phyloP scores from a whole-genome alignment of 2,888 invertebrate species.

The Macrophya alboannulata region DNA sequence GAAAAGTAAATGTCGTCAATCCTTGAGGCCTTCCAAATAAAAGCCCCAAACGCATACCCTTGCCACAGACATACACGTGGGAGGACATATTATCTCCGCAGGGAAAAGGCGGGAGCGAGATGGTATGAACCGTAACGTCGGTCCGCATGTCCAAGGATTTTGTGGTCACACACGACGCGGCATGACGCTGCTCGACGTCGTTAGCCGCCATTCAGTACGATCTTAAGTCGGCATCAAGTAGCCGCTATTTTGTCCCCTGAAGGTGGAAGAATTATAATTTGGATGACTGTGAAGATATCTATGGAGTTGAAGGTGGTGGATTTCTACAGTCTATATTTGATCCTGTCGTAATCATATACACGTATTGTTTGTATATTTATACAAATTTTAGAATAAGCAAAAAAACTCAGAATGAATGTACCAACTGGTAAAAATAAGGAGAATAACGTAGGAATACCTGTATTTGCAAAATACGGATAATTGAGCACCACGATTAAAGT shows the following conservation, averaged over 20 bases:
- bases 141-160: constrained; percentile 8
- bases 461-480: constrained; percentile 23
- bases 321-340: background rate
- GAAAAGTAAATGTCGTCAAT: constrained; percentile 44
- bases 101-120: constrained; percentile 3
- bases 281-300: constrained; percentile 56
- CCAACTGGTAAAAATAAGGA: background rate
- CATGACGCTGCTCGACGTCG: constrained; percentile 77
- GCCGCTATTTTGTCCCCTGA: constrained; percentile 74
- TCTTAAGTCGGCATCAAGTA: constrained; percentile 78
- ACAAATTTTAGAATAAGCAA: background rate
- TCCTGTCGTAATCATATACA: background rate
- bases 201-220: constrained; percentile 78
- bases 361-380: background rate
- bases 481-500: constrained; percentile 40
- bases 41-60: constrained; percentile 17
- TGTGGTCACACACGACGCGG: constrained; percentile 68
- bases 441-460: too few relatives aligned
- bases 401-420: background rate
- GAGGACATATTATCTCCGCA: constrained; percentile 36
- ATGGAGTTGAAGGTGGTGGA: background rate
- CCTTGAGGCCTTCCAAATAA: constrained; percentile 7
- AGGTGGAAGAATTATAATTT: constrained; percentile 62
- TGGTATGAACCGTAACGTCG: background rate
- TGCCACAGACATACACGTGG: constrained; percentile 2